A percentile compares a stretch with the other conserved stretches of the same genome.
phyloP scores from a whole-genome alignment of 37 sponge, comb jelly and placozoan species.

The Geodia barretti region DNA sequence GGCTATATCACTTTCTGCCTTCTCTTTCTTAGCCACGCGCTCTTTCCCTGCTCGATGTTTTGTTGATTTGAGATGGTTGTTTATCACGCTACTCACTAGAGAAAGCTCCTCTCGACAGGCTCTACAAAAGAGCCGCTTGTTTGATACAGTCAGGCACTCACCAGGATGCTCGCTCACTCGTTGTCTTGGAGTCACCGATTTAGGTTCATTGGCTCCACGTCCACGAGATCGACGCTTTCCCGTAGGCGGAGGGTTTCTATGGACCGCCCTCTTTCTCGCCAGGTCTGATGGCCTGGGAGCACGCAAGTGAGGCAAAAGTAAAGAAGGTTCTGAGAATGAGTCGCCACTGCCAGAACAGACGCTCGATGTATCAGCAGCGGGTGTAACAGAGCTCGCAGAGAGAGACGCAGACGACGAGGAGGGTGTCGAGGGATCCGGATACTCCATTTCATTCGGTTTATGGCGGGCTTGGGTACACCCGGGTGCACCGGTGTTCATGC shows the following conservation, averaged over 20 bases:
- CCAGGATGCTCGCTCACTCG: conserved; percentile 13
- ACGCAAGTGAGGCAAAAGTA: background rate
- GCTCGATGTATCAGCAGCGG: background rate
- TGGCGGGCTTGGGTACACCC: background rate
- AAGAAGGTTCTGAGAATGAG: background rate
- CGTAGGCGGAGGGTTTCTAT: background rate
- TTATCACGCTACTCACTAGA: background rate
- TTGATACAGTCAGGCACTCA: background rate
- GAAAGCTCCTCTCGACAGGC: background rate
- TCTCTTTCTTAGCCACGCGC: background rate
- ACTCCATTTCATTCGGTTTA: too few species aligned
- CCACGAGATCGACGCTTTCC: conserved; percentile 17
- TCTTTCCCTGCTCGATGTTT: conserved; percentile 1
- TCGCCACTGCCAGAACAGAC: background rate
- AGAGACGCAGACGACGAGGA: too few species aligned
- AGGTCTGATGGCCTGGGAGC: background rate
- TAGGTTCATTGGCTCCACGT: conserved; percentile 8
- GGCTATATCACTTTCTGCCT: conserved; percentile 20
- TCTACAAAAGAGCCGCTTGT: conserved; percentile 4
- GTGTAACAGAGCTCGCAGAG: background rate
- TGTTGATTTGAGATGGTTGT: background rate
- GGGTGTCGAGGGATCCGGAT: background rate
- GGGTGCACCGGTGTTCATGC: background rate
- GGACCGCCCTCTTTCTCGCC: background rate
- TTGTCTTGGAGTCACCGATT: conserved; percentile 4